These are phyloP conservation scores for Melanostoma scalare DNA, from an alignment of 2,888 invertebrate species.

Conservation along the genomic window DNA sequence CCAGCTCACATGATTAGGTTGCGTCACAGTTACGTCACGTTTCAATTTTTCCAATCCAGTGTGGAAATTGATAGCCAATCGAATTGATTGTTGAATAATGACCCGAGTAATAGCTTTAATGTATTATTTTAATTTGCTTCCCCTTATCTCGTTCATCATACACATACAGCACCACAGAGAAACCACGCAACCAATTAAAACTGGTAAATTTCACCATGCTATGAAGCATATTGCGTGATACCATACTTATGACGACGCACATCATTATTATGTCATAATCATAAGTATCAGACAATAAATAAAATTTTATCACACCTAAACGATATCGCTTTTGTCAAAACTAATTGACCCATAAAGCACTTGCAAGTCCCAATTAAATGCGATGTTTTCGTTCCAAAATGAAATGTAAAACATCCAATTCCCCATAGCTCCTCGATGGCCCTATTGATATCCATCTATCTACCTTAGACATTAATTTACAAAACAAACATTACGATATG, in stretches of 20 bases:
- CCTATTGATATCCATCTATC: neutral
- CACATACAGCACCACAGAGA: too few relatives aligned
- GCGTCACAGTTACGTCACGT: too few relatives aligned
- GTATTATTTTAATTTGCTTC: too few relatives aligned
- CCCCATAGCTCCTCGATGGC: neutral
- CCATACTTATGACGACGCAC: neutral
- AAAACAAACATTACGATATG: constrained; percentile 46
- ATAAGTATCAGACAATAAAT: constrained; percentile 34
- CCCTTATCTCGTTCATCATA: too few relatives aligned
- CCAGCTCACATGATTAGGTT: too few relatives aligned
- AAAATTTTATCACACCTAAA: constrained; percentile 34
- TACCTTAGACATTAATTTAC: constrained; percentile 38
- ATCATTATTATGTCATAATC: constrained; percentile 23
- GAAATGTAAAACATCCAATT: constrained; percentile 24
- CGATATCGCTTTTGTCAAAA: constrained; percentile 22
- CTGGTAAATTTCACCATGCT: too few relatives aligned
- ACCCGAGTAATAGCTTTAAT: too few relatives aligned
- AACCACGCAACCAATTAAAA: too few relatives aligned
- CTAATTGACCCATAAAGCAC: constrained; percentile 37
- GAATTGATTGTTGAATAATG: too few relatives aligned
- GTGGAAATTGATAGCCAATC: too few relatives aligned
- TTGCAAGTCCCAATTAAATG: constrained; percentile 47
- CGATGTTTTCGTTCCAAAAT: constrained; percentile 15
- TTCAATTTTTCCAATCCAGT: too few relatives aligned
- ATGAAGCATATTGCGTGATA: neutral